Conservation (phyloP, 30 jellyfish, hydroid and myxozoan species). For the Phacellophora camtschatica region DNA sequence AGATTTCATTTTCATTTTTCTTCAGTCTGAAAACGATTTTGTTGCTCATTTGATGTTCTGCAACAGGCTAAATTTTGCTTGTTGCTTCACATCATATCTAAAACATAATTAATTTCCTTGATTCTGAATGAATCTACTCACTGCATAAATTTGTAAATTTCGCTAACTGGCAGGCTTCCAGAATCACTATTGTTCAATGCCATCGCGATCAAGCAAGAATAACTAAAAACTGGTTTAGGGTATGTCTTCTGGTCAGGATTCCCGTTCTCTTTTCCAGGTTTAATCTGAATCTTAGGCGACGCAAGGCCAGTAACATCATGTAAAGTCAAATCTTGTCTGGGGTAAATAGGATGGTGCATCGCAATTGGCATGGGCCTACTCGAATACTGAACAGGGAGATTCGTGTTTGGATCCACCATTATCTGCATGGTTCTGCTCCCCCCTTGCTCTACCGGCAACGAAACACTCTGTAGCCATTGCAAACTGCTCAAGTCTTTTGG, state of each 20-base stretch:
- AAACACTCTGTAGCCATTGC: slow-evolving; percentile 92
- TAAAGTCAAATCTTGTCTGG: slow-evolving; percentile 43
- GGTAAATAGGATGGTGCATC: slow-evolving; percentile 61
- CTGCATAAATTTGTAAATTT: slow-evolving; percentile 98
- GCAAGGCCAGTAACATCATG: slow-evolving; percentile 56
- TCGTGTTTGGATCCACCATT: slow-evolving; percentile 96
- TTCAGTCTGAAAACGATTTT: no score
- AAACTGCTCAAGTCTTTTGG: slow-evolving; percentile 81
- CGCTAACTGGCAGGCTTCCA: slow-evolving; percentile 98
- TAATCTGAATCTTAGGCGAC: slow-evolving; percentile 48
- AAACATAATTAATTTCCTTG: no score
- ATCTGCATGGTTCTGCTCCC: slow-evolving; percentile 79
- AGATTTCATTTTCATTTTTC: no score
- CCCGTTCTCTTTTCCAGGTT: slow-evolving; percentile 86
- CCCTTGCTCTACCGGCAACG: slow-evolving; percentile 82
- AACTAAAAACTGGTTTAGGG: slow-evolving; percentile 97
- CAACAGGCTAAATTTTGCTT: no score
- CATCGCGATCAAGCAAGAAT: slow-evolving; percentile 96
- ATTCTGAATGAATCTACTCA: no score
- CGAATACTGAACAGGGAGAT: slow-evolving; percentile 86
- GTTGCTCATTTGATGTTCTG: no score
- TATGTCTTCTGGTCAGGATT: slow-evolving; percentile 80
- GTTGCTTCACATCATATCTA: no score
- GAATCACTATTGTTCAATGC: slow-evolving; percentile 91
- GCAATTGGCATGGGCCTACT: slow-evolving; percentile 48